These are phyloP conservation scores for Ptychadena robeensis DNA, from an alignment of 2,797 vertebrate species.

Conservation along the genomic window DNA sequence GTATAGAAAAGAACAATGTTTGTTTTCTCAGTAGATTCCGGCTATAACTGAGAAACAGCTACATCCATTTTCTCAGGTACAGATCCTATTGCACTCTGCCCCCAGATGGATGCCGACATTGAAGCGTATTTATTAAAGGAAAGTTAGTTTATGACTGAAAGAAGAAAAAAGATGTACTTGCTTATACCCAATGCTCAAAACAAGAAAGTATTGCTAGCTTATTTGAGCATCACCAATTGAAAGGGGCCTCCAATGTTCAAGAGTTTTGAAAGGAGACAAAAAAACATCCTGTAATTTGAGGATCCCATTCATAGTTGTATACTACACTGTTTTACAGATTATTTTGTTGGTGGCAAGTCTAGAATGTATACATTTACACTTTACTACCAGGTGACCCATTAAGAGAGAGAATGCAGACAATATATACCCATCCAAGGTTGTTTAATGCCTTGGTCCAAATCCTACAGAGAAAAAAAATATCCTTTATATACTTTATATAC, in stretches of 20 bases:
- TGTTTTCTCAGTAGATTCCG: constrained; percentile 5
- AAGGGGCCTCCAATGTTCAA: not conserved
- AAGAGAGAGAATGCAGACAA: too few relatives aligned
- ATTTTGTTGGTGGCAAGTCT: too few relatives aligned
- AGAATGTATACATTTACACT: too few relatives aligned
- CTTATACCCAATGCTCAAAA: not conserved
- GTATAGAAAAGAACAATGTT: not conserved
- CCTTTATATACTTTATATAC: too few relatives aligned
- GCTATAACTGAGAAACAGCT: constrained; percentile 1
- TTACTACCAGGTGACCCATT: too few relatives aligned
- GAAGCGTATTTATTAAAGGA: not conserved
- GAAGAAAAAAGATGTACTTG: not conserved
- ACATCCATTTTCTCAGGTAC: constrained; percentile 3
- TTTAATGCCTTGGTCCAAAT: too few relatives aligned
- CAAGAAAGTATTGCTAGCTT: not conserved
- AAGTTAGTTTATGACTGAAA: not conserved
- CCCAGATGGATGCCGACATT: constrained; percentile 20
- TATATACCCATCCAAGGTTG: too few relatives aligned
- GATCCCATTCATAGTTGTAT: not conserved
- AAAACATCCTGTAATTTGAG: too few relatives aligned
- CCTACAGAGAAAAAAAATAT: too few relatives aligned
- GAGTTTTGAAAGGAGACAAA: too few relatives aligned
- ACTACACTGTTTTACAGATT: too few relatives aligned
- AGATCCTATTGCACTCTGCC: constrained; percentile 7
- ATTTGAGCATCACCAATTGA: not conserved